Percentiles rank a stretch among this genome's conserved stretches.
Evolutionary conservation across 2,797 vertebrate species (phyloP).

Genomic region (Scolopax rusticola): DNA sequence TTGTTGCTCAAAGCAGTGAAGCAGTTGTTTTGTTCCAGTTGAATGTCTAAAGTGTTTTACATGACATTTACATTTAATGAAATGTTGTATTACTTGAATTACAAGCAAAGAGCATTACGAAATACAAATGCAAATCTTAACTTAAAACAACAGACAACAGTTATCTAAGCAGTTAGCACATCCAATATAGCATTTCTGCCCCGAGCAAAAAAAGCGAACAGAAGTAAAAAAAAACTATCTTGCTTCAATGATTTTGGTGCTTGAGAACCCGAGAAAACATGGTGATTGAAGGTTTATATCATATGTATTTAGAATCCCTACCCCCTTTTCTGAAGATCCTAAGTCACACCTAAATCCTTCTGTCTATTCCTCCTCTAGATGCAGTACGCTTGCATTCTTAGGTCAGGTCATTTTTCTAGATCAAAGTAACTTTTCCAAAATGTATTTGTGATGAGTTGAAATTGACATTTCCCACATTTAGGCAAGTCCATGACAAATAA

Average conservation of each 20-base stretch:
- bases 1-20: not conserved
- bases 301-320: not conserved
- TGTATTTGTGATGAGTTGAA: not conserved
- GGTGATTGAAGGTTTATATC: not conserved
- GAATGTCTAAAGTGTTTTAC: slow-evolving; percentile 19
- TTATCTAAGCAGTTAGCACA: not conserved
- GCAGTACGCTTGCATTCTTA: not conserved
- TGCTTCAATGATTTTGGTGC: not conserved
- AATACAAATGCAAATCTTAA: not conserved
- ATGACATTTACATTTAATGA: slow-evolving; percentile 35
- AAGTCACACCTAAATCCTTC: not conserved
- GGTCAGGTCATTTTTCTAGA: not conserved
- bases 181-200: not conserved
- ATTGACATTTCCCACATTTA: not conserved
- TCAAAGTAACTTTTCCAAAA: not conserved
- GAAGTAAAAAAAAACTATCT: not conserved
- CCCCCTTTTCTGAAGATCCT: not conserved
- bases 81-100: slow-evolving; percentile 7
- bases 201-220: not conserved
- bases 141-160: not conserved
- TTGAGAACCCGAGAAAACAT: not conserved
- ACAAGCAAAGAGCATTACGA: slow-evolving; percentile 10
- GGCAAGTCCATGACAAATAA: not conserved
- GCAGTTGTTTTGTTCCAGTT: not conserved
- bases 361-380: not conserved